Percentiles rank a stretch among this genome's conserved stretches.
These are phyloP conservation scores for Holocentrus rufus DNA, from an alignment of 2,797 vertebrate species.

Conservation along the genomic window DNA sequence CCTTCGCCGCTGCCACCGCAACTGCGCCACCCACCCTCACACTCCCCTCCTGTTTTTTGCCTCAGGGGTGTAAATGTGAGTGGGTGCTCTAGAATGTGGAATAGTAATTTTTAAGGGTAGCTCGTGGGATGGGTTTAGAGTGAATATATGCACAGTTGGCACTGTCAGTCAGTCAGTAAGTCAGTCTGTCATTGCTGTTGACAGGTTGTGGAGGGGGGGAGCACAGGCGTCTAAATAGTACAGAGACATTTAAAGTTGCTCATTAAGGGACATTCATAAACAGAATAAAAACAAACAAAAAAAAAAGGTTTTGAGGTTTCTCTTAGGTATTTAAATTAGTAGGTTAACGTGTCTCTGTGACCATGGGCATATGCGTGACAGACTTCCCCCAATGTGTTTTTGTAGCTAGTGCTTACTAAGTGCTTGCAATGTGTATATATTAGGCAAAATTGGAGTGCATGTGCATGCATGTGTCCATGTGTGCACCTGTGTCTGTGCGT, in stretches of 20 bases:
- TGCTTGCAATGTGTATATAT: conserved; percentile 19
- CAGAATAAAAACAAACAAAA: not conserved
- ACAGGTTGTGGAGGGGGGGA: conserved; percentile 68
- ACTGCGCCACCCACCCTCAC: conserved; percentile 30
- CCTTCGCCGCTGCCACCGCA: not conserved
- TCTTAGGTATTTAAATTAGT: too few species aligned
- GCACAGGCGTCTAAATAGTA: conserved; percentile 32
- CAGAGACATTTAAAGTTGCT: conserved; percentile 31
- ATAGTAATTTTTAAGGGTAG: conserved; percentile 62
- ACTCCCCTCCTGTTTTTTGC: conserved; percentile 58
- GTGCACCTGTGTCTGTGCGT: conserved; percentile 24
- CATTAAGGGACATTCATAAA: conserved; percentile 5
- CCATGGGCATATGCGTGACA: conserved; percentile 14
- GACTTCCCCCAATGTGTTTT: not conserved
- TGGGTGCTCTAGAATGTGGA: conserved; percentile 62
- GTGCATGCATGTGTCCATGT: conserved; percentile 11
- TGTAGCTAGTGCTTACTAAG: not conserved
- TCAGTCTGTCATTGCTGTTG: conserved; percentile 63
- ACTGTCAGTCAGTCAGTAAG: conserved; percentile 73
- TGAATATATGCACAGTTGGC: conserved; percentile 68
- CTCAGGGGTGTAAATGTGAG: conserved; percentile 67
- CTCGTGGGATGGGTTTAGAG: conserved; percentile 60
- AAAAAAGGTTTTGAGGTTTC: not conserved
- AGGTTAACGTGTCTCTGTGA: conserved; percentile 5
- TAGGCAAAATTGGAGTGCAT: conserved; percentile 3